Base-by-base conservation (phyloP, 30 jellyfish, hydroid and myxozoan species). In the Turritopsis dohrnii region DNA sequence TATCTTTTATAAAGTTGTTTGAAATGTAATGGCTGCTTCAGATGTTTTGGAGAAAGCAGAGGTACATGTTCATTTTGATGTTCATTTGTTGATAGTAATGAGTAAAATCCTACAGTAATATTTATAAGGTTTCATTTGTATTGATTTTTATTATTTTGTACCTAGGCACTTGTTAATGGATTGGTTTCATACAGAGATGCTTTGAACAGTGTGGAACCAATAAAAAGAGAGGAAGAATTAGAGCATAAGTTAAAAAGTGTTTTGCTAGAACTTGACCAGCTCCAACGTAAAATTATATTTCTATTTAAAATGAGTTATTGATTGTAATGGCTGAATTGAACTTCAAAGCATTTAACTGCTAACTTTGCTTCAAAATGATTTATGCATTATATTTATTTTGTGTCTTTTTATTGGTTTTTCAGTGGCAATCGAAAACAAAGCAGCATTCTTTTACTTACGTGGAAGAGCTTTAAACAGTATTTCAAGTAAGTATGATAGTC, bases 391-490 rank as follows among this genome's bases (percentile, higher is more conserved):
- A 60, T 17, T 60, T n/a, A n/a, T n/a, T n/a, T n/a, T n/a, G n/a
- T 69, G 7, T 28, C 22, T 0, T 26, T 0, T 81, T 87, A 18
- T 23, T 30, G 73, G 54, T 29, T 80, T 74, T 29, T 29, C 76
- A 94, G 99, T 88, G 76, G 81, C 87, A 24, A 89, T 94, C 31
- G 96, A 89, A 21, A 84, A 94, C 92, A 94, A 94, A 80, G 99
- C 99, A 66, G 53, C 53, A 53, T 89, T 85, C 89, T 89, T 94
- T 71, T 69, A 96, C 74, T 85, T 94, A 27, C 95, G 99, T 22
- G 99, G 99, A 13, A 86, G 80, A 72, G 95, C 97, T 22, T 76
- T 94, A 28, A 94, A 94, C 72, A 88, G 88, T 21, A 26, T 84
- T 19, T 66, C 92, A 21, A 54, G 90, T 22, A 88, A 91, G 21